These are phyloP conservation scores for Drosophila borealis DNA, from an alignment of 2,888 invertebrate species.

Conservation along the genomic window DNA sequence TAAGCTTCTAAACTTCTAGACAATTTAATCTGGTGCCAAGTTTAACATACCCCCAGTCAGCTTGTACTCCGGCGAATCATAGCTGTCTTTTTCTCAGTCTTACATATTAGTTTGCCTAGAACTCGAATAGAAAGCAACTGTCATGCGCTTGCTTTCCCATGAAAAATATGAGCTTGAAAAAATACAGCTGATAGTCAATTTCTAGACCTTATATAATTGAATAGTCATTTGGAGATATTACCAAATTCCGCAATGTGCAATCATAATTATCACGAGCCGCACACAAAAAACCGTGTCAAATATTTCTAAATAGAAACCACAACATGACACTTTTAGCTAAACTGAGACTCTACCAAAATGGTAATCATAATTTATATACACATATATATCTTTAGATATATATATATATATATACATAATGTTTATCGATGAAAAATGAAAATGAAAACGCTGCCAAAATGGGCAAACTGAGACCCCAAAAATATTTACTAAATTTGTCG, in stretches of 20 bases:
- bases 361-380: constrained; percentile 71
- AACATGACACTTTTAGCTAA: constrained; percentile 72
- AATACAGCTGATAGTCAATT: background rate
- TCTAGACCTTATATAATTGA: constrained; percentile 20
- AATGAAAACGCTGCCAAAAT: constrained; percentile 35
- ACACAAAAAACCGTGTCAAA: constrained; percentile 73
- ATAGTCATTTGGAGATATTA: constrained; percentile 25
- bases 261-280: constrained; percentile 51
- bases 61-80: too few species aligned
- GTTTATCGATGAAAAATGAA: constrained; percentile 17
- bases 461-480: constrained; percentile 58
- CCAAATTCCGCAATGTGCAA: constrained; percentile 47
- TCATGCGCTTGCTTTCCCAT: background rate
- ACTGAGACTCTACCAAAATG: constrained; percentile 52
- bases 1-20: too few species aligned
- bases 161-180: background rate
- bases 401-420: background rate
- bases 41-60: too few species aligned
- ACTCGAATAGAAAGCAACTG: too few species aligned
- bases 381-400: constrained; percentile 3
- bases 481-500: constrained; percentile 81
- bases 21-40: too few species aligned
- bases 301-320: constrained; percentile 69
- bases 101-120: too few species aligned
- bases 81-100: too few species aligned